phyloP scores from a whole-genome alignment of 2,113 vertebrate genomes.

The western clawed frog (Xenopus tropicalis) region DNA sequence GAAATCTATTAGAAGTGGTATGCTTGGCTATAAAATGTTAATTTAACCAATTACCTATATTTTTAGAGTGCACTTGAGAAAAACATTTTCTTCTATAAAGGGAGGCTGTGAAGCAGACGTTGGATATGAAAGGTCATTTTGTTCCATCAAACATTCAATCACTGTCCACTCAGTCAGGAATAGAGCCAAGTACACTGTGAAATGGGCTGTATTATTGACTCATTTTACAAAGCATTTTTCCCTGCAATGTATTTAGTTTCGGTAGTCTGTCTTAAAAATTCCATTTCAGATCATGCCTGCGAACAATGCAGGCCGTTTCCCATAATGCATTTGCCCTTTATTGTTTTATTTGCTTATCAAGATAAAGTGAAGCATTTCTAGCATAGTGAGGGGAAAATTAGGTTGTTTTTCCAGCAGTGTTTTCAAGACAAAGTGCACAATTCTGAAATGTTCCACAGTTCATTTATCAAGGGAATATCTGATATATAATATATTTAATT shows the following conservation, averaged over 20 bases:
- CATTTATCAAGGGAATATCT: neutral
- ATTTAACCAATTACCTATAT: too few species aligned
- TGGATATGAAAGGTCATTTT: constrained; percentile 17
- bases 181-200: constrained; percentile 16
- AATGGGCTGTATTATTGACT: constrained; percentile 31
- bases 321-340: constrained; percentile 7
- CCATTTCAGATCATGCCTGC: constrained; percentile 14
- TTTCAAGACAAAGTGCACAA: constrained; percentile 10
- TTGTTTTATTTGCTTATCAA: constrained; percentile 28
- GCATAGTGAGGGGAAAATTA: constrained; percentile 2
- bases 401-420: neutral
- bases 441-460: constrained; percentile 3
- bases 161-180: constrained; percentile 29
- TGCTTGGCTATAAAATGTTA: too few species aligned
- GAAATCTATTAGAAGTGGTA: too few species aligned
- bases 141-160: constrained; percentile 32
- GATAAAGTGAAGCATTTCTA: constrained; percentile 20
- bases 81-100: constrained; percentile 19
- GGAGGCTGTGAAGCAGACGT: constrained; percentile 18
- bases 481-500: neutral
- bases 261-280: constrained; percentile 11
- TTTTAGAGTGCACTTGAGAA: neutral
- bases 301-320: constrained; percentile 11
- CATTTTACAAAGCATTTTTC: constrained; percentile 14
- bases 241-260: constrained; percentile 6